Percentiles rank a stretch among this genome's conserved stretches.
Conservation (phyloP, 2,113 vertebrate species). For the Pomatorhinus ruficollis region DNA sequence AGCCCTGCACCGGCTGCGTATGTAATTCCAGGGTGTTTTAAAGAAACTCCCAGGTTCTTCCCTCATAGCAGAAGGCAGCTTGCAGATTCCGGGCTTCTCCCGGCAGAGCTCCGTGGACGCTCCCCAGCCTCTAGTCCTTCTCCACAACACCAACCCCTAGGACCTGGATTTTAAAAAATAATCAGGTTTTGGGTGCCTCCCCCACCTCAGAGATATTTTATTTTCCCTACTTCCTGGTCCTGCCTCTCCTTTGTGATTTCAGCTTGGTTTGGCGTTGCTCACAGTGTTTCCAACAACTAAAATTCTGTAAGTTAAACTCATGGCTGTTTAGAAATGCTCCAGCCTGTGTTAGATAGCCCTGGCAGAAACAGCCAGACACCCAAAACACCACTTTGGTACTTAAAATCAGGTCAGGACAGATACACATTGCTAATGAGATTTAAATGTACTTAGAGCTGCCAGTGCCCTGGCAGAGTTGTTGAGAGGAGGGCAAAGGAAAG, state of each 20-base stretch:
- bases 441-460: background rate
- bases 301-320: background rate
- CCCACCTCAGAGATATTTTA: background rate
- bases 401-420: background rate
- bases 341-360: accelerated
- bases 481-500: background rate
- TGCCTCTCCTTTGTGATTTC: background rate
- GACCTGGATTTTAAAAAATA: background rate
- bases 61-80: background rate
- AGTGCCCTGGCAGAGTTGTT: background rate
- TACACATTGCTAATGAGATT: background rate
- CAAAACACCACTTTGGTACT: background rate
- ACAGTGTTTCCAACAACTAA: background rate
- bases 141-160: background rate
- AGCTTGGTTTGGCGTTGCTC: background rate
- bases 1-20: background rate
- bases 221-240: background rate
- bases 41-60: background rate
- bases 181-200: accelerated
- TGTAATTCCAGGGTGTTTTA: background rate
- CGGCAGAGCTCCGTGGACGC: background rate
- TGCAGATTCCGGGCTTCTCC: background rate
- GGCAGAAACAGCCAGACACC: background rate
- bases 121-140: background rate
- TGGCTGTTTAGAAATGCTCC: background rate